These are phyloP conservation scores for Agelas oroides DNA, from an alignment of 37 sponge, comb jelly and placozoan species.

Conservation along the genomic window DNA sequence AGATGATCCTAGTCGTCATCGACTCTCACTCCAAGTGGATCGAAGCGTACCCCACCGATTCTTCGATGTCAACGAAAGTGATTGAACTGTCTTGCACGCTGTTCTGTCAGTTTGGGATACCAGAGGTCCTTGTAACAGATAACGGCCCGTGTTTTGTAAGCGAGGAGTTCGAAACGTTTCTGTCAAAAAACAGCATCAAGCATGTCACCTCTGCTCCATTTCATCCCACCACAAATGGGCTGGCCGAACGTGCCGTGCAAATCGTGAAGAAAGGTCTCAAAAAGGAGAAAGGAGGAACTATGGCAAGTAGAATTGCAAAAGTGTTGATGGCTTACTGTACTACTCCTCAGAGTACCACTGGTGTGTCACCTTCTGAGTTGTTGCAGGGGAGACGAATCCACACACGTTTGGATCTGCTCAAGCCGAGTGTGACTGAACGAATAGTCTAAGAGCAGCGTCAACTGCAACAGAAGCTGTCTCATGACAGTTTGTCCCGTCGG, in stretches of 20 bases:
- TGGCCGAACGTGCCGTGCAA: no score
- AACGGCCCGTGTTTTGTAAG: constrained; percentile 37
- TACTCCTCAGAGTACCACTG: constrained; percentile 18
- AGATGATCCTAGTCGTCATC: no score
- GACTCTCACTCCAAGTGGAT: no score
- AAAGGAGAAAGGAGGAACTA: constrained; percentile 9
- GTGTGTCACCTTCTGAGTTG: constrained; percentile 4
- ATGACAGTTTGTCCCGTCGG: background rate
- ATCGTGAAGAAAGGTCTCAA: no score
- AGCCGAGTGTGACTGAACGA: constrained; percentile 6
- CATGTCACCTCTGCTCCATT: no score
- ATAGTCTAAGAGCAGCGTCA: constrained; percentile 5
- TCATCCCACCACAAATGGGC: no score
- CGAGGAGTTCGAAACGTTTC: no score
- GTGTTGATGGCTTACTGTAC: constrained; percentile 2
- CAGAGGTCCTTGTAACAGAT: constrained; percentile 31
- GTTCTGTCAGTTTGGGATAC: constrained; percentile 38
- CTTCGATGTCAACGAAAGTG: constrained; percentile 6
- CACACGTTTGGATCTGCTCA: background rate
- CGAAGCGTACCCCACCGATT: background rate
- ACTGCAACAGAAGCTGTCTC: constrained; percentile 2
- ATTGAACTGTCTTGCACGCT: constrained; percentile 16
- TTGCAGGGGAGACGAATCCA: background rate
- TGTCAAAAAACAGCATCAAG: no score
- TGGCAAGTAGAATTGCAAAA: constrained; percentile 12